Conservation (phyloP, 2,888 invertebrate genomes). For the Erpobdella octoculata region DNA sequence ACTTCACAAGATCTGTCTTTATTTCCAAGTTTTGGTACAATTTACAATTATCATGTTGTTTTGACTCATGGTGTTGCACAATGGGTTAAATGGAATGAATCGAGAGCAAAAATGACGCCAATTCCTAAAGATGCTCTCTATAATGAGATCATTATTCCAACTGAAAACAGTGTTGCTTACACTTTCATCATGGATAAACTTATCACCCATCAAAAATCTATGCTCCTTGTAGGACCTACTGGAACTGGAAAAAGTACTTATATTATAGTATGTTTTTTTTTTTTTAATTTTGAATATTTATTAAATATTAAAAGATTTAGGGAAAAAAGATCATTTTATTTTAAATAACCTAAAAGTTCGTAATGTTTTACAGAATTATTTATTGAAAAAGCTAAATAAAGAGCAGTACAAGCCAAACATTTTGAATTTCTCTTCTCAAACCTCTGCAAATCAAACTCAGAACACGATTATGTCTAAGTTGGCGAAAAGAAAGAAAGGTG, state of each 20-base stretch:
- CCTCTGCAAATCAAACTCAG: slow-evolving; percentile 84
- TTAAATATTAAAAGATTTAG: not conserved
- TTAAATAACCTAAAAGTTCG: too few relatives aligned
- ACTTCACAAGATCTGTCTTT: not conserved
- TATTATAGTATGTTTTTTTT: slow-evolving; percentile 48
- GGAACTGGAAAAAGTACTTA: slow-evolving; percentile 55
- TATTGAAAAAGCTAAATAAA: slow-evolving; percentile 72
- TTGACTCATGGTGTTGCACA: slow-evolving; percentile 59
- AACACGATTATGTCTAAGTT: slow-evolving; percentile 88
- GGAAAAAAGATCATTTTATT: too few relatives aligned
- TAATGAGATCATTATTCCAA: slow-evolving; percentile 88
- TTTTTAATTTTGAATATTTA: not conserved
- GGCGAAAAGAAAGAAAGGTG: slow-evolving; percentile 83
- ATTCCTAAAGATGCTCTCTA: slow-evolving; percentile 68
- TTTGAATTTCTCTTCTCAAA: slow-evolving; percentile 87
- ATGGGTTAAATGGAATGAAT: slow-evolving; percentile 89
- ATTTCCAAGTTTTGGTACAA: slow-evolving; percentile 49
- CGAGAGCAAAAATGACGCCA: slow-evolving; percentile 58
- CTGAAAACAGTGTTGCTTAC: slow-evolving; percentile 79
- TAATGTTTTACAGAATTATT: slow-evolving; percentile 55
- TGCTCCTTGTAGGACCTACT: slow-evolving; percentile 67
- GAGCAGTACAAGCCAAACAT: slow-evolving; percentile 73
- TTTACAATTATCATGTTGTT: slow-evolving; percentile 53
- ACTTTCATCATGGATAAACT: slow-evolving; percentile 70
- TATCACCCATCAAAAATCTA: slow-evolving; percentile 71